phyloP scores from a whole-genome alignment of 2,113 vertebrate genomes.

The Pongo pygmaeus region DNA sequence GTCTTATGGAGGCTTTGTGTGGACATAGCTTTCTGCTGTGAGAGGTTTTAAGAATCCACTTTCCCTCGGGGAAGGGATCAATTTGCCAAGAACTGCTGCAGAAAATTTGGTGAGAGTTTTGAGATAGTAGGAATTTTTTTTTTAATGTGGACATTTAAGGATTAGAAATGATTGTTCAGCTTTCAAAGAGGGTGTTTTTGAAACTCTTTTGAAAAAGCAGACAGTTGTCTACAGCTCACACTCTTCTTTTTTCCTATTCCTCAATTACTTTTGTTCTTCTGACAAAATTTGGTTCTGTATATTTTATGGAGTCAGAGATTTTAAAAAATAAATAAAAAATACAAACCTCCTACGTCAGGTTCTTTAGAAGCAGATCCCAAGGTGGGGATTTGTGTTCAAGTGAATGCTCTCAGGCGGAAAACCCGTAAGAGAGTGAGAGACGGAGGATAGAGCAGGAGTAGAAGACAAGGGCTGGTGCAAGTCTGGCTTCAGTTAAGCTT shows the following conservation, averaged over 20 bases:
- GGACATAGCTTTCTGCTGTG: not conserved
- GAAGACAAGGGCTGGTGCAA: not conserved
- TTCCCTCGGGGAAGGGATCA: not conserved
- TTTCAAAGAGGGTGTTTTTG: not conserved
- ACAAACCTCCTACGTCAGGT: not conserved
- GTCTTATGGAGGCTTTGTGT: not conserved
- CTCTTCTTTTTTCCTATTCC: not conserved
- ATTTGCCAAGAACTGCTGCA: not conserved
- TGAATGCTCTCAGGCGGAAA: not conserved
- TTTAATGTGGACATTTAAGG: not conserved
- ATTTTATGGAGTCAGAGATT: not conserved
- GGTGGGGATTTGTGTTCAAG: not conserved
- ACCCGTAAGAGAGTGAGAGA: fast-evolving
- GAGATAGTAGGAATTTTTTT: not conserved
- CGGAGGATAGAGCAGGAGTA: not conserved
- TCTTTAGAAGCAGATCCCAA: not conserved
- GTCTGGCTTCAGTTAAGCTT: not conserved
- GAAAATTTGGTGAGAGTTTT: not conserved
- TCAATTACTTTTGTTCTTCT: not conserved
- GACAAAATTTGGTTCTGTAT: not conserved
- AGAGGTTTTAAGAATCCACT: not conserved
- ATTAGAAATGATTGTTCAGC: not conserved
- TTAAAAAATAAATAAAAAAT: not conserved
- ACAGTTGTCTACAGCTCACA: not conserved
- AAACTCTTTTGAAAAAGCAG: not conserved